Conservation (phyloP, 2,113 vertebrate genomes). For the Perccottus glenii region DNA sequence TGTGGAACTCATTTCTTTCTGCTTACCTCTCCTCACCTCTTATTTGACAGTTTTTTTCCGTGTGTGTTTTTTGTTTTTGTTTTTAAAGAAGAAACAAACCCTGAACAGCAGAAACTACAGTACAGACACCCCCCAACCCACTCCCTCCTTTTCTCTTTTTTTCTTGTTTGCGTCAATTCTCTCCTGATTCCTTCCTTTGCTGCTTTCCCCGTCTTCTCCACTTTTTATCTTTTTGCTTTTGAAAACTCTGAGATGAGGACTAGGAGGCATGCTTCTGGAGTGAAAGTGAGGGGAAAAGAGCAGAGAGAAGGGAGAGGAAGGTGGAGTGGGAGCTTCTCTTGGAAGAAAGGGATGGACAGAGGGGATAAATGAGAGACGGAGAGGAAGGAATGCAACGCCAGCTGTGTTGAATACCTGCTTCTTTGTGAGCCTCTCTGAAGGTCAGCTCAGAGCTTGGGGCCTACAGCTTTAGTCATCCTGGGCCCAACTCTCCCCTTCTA, state of each 20-base stretch:
- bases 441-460: conserved; percentile 75
- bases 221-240: conserved; percentile 67
- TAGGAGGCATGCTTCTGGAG: conserved; percentile 77
- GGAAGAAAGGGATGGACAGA: conserved; percentile 75
- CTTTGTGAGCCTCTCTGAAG: conserved; percentile 78
- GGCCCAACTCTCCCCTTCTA: conserved; percentile 53
- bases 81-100: conserved; percentile 59
- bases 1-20: conserved; percentile 82
- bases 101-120: conserved; percentile 57
- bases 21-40: conserved; percentile 48
- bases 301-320: conserved; percentile 46
- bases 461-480: conserved; percentile 78
- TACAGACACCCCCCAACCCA: conserved; percentile 33
- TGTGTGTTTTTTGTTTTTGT: conserved; percentile 65
- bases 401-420: conserved; percentile 87
- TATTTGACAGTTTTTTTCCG: conserved; percentile 36
- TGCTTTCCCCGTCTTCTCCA: conserved; percentile 57
- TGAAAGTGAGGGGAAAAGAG: conserved; percentile 66
- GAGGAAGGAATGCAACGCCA: conserved; percentile 81
- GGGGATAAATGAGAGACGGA: conserved; percentile 63
- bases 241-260: conserved; percentile 74
- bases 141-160: conserved; percentile 65
- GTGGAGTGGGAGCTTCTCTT: conserved; percentile 45
- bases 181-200: conserved; percentile 76
- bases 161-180: conserved; percentile 74